Evolutionary conservation across 2,113 vertebrate species (phyloP), one percentile per base, ranked within the genome.

Genomic region (Scolopax mira): DNA sequence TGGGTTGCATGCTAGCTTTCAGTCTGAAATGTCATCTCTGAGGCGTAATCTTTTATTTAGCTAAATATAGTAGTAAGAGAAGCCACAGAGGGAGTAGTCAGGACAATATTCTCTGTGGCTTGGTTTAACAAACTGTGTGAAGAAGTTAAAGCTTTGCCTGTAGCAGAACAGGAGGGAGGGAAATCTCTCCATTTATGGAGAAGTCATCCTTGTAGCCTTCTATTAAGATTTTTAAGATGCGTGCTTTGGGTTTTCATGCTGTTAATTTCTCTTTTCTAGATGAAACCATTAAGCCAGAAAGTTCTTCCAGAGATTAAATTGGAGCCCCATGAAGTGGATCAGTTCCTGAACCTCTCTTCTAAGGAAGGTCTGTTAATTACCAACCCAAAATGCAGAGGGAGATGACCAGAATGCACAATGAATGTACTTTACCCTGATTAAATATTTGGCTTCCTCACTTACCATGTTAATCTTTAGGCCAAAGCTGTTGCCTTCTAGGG

Each of bases 311-410:
- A 99, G 97, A 99, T 99, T 75, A 99, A 99, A 90, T 93, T 99
- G 98, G 99, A 99, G 88, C 99, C 99, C n/a, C 99, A 99, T 44
- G 99, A 99, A 97, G 99, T 99, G 85, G 99, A 99, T 96, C 99
- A 99, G 97, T 99, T 99, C 92, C 98, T 99, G 61, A 99, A 99
- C 96, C 98, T 99, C 61, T 99, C 99, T 69, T 98, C 99, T 75
- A 99, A 99, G 98, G 99, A 98, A 98, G 98, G 98, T 98, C 57
- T 84, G 98, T 96, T 80, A 60, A 65, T 80, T 70, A 46, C 13
- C 42, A 39, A 49, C 28, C 3, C 10, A 66, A 75, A 55, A 69
- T 79, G 31, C n/a, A 80, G 46, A 23, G 44, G 30, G 30, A 41
- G 51, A 72, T 61, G 54, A 51, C 69, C 79, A 89, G 77, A 75